Base-by-base conservation (phyloP, 2,113 vertebrate genomes). In the Indicator maculatus region DNA sequence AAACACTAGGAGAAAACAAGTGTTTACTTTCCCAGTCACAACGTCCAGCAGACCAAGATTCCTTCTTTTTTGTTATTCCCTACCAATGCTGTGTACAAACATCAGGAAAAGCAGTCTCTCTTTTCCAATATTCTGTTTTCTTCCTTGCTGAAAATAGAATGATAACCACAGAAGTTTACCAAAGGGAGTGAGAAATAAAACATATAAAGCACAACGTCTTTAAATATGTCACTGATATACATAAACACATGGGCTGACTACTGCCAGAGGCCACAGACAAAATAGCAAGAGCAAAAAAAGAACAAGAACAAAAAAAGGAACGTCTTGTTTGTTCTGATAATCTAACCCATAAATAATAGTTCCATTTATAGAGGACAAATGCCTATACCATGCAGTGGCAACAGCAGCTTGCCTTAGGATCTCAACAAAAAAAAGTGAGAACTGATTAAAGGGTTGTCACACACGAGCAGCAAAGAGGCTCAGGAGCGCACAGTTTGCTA, bases 251-350 rank as follows among this genome's bases (percentile, higher is more conserved):
- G 56, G 5, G 72, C 61, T 86, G 65, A 60, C 80, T 67, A 38
- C 86, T 88, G 90, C 76, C 85, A 86, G 86, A 88, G 67, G 79
- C 89, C 89, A 91, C 6, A 5, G 69, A 67, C 93, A 33, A 93
- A 94, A 93, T 0, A 77, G 64, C 85, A 93, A 44, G 67, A 72
- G 52, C 66, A 80, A 93, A 93, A 92, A 67, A 92, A 73, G 63
- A 92, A 92, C 67, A 88, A 76, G 63, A 93, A 86, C 17, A 20
- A 56, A 89, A 90, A 96, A 81, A 83, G 36, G 53, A 94, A 93
- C 28, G 70, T 71, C 61, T 65, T 88, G 58, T 75, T 95, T 88
- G 73, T 69, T 83, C 91, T 91, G 33, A 89, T 71, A 81, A 88
- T 82, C 65, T 69, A 86, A 78, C 36, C 33, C 76, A 45, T 33